Percentiles rank a stretch among this genome's conserved stretches.
phyloP scores from a whole-genome alignment of 2,113 vertebrate species.

The Redunca redunca region DNA sequence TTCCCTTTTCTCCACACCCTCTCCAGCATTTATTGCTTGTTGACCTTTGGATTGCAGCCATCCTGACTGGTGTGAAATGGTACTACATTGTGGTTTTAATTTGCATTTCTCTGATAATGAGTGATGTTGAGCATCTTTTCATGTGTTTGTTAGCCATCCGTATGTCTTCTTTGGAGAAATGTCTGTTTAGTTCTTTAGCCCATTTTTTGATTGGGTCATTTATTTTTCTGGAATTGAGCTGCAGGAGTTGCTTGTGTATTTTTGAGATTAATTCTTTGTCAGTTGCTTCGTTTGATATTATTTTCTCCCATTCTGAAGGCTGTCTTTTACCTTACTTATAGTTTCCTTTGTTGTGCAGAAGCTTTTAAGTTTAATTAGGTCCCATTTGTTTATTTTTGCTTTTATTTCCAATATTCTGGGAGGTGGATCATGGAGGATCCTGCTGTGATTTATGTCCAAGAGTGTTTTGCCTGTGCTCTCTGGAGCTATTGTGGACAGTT shows the following conservation, averaged over 20 bases:
- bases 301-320: not conserved
- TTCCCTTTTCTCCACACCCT: not conserved
- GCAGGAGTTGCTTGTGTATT: not conserved
- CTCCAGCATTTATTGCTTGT: not conserved
- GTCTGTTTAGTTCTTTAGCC: not conserved
- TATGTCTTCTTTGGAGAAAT: too few relatives aligned
- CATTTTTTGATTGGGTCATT: not conserved
- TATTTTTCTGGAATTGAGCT: not conserved
- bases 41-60: not conserved
- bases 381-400: not conserved
- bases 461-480: not conserved
- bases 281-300: not conserved
- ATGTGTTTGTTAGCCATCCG: too few relatives aligned
- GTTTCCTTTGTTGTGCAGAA: not conserved
- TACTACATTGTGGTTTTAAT: not conserved
- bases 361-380: not conserved
- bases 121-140: too few relatives aligned
- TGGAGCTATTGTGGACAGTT: not conserved
- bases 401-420: not conserved
- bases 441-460: not conserved
- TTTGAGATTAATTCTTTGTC: not conserved
- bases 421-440: not conserved
- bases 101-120: not conserved
- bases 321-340: not conserved
- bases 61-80: rapidly evolving